Evolutionary conservation across 92 coral and sea anemone genomes (phyloP), one percentile per base, ranked within the genome.

Genomic region (Pocillopora grandis): DNA sequence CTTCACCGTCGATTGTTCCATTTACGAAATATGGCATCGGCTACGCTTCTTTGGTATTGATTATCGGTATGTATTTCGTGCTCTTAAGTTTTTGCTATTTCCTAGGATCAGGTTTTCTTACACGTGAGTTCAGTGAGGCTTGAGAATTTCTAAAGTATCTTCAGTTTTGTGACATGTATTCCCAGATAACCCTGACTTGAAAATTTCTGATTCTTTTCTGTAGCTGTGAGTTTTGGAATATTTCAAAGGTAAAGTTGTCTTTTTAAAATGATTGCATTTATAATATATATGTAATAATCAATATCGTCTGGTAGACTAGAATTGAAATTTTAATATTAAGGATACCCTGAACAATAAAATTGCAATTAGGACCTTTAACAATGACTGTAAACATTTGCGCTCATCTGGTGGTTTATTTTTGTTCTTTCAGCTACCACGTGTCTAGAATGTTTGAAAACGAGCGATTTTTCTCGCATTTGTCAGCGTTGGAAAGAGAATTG

Each of bases 381-480:
- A 69, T 70, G 7, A 5, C 36, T 35, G 55, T 70, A 37, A 70
- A 70, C 55, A 70, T 1, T 70, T 17, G 17, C 64, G 14, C 9
- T 4, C 20, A 62, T 21, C 36, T 66, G n/a, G 23, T 35, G 17
- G 21, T 58, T 3, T 21, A n/a, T 4, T 21, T 3, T 71, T 62
- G 18, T 73, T 21, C 52, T 67, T 58, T 18, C 78, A 97, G 99
- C 81, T 76, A 79, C 64, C 99, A 97, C 86, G 95, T 97, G 60
- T 97, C 98, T 0, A 85, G 92, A 71, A 97, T 97, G 99, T 97
- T 97, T 87, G 99, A 97, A 83, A 97, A 94, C 65, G 99, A 97
- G 81, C 87, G 99, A 3, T 97, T 97, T 86, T 97, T 97, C 87
- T 97, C 99, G 14, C 99, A 97, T 83, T 90, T 97, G 76, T 97